Evolutionary conservation across 2,113 vertebrate genomes (phyloP).

Genomic region (Tinamus guttatus): DNA sequence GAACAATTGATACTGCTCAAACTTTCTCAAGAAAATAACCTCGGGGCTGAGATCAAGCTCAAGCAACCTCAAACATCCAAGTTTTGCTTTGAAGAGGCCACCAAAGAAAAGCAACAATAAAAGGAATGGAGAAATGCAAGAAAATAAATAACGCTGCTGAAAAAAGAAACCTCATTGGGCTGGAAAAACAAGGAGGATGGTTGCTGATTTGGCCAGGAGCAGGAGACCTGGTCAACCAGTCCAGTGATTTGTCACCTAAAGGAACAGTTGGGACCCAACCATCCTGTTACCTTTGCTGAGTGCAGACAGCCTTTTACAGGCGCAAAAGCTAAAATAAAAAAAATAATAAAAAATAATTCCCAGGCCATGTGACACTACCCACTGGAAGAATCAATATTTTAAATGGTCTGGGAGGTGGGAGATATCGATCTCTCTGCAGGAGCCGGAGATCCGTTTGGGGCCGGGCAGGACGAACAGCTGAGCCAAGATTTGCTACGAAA

Average conservation of each 20-base stretch:
- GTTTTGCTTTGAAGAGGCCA: not conserved
- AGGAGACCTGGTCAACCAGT: not conserved
- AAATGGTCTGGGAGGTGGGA: not conserved
- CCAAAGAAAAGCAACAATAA: not conserved
- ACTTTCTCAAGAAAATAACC: not conserved
- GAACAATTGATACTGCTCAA: not conserved
- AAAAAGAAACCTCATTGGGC: not conserved
- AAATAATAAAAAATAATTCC: too few relatives aligned
- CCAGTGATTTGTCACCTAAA: not conserved
- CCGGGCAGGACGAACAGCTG: not conserved
- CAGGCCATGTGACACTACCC: accelerated
- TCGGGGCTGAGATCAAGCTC: not conserved
- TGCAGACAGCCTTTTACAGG: accelerated
- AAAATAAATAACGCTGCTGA: not conserved
- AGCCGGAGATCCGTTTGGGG: not conserved
- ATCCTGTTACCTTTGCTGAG: not conserved
- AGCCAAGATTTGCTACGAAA: not conserved
- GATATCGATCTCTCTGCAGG: not conserved
- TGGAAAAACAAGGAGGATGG: not conserved
- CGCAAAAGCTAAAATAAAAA: not conserved
- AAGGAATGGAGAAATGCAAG: not conserved
- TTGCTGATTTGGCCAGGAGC: not conserved
- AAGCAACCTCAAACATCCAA: not conserved
- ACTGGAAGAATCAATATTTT: not conserved
- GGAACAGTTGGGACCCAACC: not conserved